These are phyloP conservation scores for Idaea biselata DNA, from an alignment of 2,888 invertebrate species.

Conservation along the genomic window DNA sequence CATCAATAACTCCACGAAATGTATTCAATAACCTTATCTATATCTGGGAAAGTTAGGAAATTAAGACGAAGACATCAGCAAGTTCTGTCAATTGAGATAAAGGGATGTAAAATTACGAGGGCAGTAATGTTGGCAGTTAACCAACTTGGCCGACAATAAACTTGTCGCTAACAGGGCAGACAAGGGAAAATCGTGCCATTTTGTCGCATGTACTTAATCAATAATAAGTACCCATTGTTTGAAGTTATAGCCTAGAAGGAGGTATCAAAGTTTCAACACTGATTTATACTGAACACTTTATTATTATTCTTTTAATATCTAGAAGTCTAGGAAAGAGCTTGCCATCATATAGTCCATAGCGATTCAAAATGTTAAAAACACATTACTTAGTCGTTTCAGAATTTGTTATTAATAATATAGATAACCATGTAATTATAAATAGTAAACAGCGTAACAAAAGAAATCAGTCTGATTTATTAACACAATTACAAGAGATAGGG, in stretches of 20 bases:
- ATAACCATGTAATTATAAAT: slow-evolving; percentile 11
- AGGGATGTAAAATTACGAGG: slow-evolving; percentile 71
- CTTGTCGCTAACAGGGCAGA: slow-evolving; percentile 45
- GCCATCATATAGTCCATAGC: background rate
- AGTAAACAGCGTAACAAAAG: slow-evolving; percentile 51
- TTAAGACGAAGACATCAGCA: slow-evolving; percentile 63
- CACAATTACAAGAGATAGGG: slow-evolving; percentile 64
- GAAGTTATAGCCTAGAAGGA: background rate
- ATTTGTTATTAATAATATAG: background rate
- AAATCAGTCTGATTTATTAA: slow-evolving; percentile 70
- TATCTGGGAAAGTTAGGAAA: slow-evolving; percentile 39
- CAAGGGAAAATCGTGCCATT: slow-evolving; percentile 21
- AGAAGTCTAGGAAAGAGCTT: background rate
- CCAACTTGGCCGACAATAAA: slow-evolving; percentile 52
- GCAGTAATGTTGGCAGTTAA: slow-evolving; percentile 62
- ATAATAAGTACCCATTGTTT: slow-evolving; percentile 1
- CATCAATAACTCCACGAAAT: slow-evolving; percentile 38
- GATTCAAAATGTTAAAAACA: too few species aligned
- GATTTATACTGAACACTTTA: background rate
- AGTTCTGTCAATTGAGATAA: slow-evolving; percentile 71
- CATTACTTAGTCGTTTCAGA: too few species aligned
- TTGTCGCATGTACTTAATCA: slow-evolving; percentile 15
- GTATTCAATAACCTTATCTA: slow-evolving; percentile 51
- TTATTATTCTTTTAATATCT: background rate
- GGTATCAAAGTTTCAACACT: background rate